Conservation (phyloP, 1,140 invertebrate species). For the Caerostris extrusa region DNA sequence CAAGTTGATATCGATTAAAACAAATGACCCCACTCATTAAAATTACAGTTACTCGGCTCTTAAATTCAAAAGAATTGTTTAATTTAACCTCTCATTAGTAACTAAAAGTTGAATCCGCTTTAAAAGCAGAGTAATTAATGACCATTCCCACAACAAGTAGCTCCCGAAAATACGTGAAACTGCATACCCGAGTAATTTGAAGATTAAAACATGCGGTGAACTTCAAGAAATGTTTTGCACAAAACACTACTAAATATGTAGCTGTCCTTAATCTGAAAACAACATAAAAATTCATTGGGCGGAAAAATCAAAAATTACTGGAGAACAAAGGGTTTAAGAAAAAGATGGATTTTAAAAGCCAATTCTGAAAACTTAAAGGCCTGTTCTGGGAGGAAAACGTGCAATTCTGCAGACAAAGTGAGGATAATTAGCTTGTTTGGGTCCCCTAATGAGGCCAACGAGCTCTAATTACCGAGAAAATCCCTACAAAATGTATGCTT, state of each 20-base stretch:
- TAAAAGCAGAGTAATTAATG: slow-evolving; percentile 16
- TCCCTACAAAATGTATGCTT: background rate
- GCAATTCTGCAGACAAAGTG: slow-evolving; percentile 10
- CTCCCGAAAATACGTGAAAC: background rate
- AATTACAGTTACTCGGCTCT: no score
- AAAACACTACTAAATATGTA: background rate
- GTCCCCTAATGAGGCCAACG: slow-evolving; percentile 44
- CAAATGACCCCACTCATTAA: no score
- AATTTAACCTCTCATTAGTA: background rate
- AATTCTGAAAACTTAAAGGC: slow-evolving; percentile 33
- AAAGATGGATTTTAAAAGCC: slow-evolving; percentile 7
- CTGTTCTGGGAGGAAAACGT: background rate
- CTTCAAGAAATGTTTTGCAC: background rate
- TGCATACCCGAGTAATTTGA: background rate
- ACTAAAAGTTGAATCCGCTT: background rate
- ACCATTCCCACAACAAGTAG: background rate
- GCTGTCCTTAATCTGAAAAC: background rate
- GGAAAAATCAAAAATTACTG: slow-evolving; percentile 1
- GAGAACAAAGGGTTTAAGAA: slow-evolving; percentile 21
- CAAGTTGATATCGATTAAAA: no score
- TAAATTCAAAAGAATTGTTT: background rate
- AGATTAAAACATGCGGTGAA: background rate
- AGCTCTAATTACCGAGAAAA: slow-evolving; percentile 56
- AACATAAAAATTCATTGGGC: slow-evolving; percentile 6
- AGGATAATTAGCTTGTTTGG: slow-evolving; percentile 60